Evolutionary conservation across 1,140 invertebrate genomes (phyloP), one percentile per base, ranked within the genome.

Genomic region (Aphelinus certus): DNA sequence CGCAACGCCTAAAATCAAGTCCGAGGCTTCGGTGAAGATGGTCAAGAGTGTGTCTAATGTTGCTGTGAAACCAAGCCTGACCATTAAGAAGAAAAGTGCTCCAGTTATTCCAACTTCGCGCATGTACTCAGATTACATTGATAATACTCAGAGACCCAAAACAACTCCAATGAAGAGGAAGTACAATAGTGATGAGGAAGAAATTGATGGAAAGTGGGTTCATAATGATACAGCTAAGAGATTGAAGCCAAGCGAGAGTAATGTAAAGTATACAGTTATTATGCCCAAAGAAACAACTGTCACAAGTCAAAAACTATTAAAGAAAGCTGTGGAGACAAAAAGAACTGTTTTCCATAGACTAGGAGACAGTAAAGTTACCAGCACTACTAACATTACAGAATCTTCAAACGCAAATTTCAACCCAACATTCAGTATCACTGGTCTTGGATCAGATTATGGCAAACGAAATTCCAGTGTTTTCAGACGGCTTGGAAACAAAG

Each of bases 271-370:
- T 72, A 88, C 87, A 72, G 81, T 90, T 2, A 85, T 85, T 55
- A 84, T 88, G 84, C 86, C 88, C 0, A 85, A 86, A 75, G 83
- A 82, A 51, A 84, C 84, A 45, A 87, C 83, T 0, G 65, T 80
- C 6, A 82, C 84, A 80, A 87, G 84, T 78, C 82, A 86, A 63
- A 82, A 86, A n/a, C 81, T 87, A 60, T 55, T 88, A 56, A 85
- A 88, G 58, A 85, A 86, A 68, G 71, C 79, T 0, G 26, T 78
- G 10, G 86, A 88, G 56, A 82, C 83, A 56, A 88, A 88, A 47
- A 77, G 83, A 68, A 88, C 87, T 6, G 87, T 88, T n/a, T 88
- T 88, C 64, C 86, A 88, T 60, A 82, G 87, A 77, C 66, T 88
- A 6, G 87, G 87, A 9, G 87, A 88, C 42, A 88, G 86, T 70